Conservation (phyloP, 2,797 vertebrate genomes). For the Bryconaethiops microstoma region DNA sequence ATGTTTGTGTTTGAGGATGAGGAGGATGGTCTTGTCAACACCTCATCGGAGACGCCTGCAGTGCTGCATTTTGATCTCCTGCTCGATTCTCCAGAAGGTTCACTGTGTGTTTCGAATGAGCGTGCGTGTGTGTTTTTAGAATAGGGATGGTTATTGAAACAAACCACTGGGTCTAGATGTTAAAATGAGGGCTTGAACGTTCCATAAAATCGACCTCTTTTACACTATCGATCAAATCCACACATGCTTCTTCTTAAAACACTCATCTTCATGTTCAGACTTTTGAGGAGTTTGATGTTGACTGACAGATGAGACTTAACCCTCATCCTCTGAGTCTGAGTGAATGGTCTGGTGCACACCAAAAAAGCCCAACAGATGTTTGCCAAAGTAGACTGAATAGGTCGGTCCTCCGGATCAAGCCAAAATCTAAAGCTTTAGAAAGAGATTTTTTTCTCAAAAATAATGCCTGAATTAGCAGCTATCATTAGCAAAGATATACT, state of each 20-base stretch:
- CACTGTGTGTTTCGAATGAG: slow-evolving; percentile 8
- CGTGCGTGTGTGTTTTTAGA: not conserved
- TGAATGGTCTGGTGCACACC: slow-evolving; percentile 2
- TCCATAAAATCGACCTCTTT: slow-evolving; percentile 4
- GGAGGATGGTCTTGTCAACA: slow-evolving; percentile 49
- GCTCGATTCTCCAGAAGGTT: slow-evolving; percentile 37
- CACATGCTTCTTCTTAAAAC: not conserved
- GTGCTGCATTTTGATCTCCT: slow-evolving; percentile 25
- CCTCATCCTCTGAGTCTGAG: slow-evolving; percentile 40
- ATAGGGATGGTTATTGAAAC: slow-evolving; percentile 6
- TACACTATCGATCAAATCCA: not conserved
- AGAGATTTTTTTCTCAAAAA: too few relatives aligned
- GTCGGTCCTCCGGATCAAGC: not conserved
- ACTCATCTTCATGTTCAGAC: slow-evolving; percentile 10
- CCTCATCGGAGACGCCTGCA: slow-evolving; percentile 23
- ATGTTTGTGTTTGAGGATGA: slow-evolving; percentile 51
- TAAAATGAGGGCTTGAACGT: slow-evolving; percentile 18
- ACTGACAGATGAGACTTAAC: slow-evolving; percentile 30
- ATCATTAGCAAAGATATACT: too few relatives aligned
- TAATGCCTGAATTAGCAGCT: too few relatives aligned
- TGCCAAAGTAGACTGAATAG: not conserved
- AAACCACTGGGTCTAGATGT: slow-evolving; percentile 60
- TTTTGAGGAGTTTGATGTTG: slow-evolving; percentile 14
- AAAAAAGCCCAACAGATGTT: not conserved
- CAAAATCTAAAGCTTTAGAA: not conserved